Percentiles rank a stretch among this genome's conserved stretches.
phyloP scores from a whole-genome alignment of 2,797 vertebrate genomes.

The Psittacula derbiana region DNA sequence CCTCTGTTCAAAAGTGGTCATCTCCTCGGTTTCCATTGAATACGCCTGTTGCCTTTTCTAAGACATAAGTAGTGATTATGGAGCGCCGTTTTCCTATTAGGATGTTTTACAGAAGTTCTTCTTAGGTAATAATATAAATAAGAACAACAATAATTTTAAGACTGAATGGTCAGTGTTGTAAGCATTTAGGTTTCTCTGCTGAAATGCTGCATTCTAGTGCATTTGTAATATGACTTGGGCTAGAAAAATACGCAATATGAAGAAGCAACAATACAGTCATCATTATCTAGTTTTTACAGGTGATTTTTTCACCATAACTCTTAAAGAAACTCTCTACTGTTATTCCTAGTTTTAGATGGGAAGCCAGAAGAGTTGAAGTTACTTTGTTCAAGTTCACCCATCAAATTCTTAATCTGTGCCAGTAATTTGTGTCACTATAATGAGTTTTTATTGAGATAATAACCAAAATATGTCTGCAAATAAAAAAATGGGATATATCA shows the following conservation, averaged over 20 bases:
- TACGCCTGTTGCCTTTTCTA: neutral
- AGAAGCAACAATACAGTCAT: neutral
- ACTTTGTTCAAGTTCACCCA: neutral
- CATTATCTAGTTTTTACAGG: neutral
- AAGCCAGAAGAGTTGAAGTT: neutral
- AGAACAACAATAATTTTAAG: neutral
- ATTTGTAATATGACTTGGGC: neutral
- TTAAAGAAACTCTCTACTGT: neutral
- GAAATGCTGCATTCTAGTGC: neutral
- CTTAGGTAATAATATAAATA: neutral
- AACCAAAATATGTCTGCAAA: neutral
- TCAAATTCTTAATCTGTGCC: neutral
- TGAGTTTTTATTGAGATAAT: neutral
- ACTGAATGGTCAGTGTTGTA: neutral
- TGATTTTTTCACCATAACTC: neutral
- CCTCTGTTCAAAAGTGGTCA: neutral
- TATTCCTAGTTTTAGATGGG: neutral
- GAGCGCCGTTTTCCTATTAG: neutral
- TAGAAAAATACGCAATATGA: neutral
- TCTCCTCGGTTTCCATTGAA: neutral
- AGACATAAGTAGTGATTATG: neutral
- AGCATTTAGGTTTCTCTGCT: neutral
- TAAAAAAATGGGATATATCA: neutral
- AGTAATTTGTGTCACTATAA: neutral
- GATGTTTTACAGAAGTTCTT: neutral